A percentile compares a stretch with the other conserved stretches of the same genome.
These are phyloP conservation scores for Leptinotarsa texana DNA, from an alignment of 1,140 invertebrate species.

Conservation along the genomic window DNA sequence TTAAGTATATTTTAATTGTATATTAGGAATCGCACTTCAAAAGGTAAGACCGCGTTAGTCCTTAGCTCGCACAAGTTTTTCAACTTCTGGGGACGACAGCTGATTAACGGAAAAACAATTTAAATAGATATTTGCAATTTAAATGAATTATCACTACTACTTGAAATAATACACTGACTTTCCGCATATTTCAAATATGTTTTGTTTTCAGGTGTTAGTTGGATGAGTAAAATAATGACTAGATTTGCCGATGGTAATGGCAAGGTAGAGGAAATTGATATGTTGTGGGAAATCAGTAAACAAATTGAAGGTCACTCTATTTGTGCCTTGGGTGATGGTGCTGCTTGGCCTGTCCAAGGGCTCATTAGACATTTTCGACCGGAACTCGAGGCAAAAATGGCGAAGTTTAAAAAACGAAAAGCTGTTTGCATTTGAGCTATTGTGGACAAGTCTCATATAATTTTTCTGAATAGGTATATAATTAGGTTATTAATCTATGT, in stretches of 20 bases:
- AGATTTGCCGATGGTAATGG: conserved; percentile 92
- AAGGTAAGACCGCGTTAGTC: no score
- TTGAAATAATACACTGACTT: no score
- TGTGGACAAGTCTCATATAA: no score
- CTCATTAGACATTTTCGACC: conserved; percentile 97
- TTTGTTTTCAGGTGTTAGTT: conserved; percentile 66
- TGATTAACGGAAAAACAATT: no score
- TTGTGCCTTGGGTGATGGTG: conserved; percentile 97
- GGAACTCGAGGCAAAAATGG: conserved; percentile 84
- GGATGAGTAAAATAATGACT: conserved; percentile 99
- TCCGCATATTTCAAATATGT: background rate
- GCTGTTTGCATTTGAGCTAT: background rate
- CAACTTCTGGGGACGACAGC: no score
- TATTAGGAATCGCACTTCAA: no score
- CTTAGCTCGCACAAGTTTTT: no score
- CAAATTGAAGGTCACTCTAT: conserved; percentile 99
- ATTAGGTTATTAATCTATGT: no score
- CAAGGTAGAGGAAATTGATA: conserved; percentile 93
- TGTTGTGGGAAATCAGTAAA: conserved; percentile 98
- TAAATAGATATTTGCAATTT: no score
- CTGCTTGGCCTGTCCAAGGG: conserved; percentile 99
- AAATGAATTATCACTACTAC: no score
- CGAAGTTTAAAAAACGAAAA: conserved; percentile 59
- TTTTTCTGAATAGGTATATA: no score
- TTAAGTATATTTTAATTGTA: no score